Conservation (phyloP, 2,888 invertebrate species). For the Drymonia ruficornis region DNA sequence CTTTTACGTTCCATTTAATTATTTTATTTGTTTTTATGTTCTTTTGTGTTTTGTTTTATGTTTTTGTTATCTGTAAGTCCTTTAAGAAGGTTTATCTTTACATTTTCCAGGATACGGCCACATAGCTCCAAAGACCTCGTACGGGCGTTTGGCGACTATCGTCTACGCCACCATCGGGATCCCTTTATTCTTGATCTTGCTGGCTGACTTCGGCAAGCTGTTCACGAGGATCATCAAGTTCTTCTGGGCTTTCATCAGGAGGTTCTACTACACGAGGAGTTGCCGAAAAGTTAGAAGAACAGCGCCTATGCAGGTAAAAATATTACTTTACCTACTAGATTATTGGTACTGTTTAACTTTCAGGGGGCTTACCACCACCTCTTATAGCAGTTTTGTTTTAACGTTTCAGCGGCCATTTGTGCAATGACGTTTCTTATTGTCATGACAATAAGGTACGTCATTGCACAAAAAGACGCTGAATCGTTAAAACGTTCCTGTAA, state of each 20-base stretch:
- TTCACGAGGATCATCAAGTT: slow-evolving; percentile 96
- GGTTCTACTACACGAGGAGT: slow-evolving; percentile 94
- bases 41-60: too few species aligned
- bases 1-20: too few species aligned
- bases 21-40: too few species aligned
- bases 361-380: too few species aligned
- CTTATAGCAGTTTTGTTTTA: too few species aligned
- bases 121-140: slow-evolving; percentile 94
- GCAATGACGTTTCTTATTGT: too few species aligned
- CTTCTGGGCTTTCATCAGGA: slow-evolving; percentile 93
- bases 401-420: too few species aligned
- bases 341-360: too few species aligned
- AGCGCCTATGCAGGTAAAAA: slow-evolving; percentile 88
- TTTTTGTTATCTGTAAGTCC: too few species aligned
- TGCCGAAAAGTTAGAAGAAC: slow-evolving; percentile 91
- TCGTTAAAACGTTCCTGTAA: too few species aligned
- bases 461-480: too few species aligned
- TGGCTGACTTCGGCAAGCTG: slow-evolving; percentile 97
- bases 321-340: not conserved
- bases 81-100: not conserved
- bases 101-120: slow-evolving; percentile 95
- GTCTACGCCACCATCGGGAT: slow-evolving; percentile 98
- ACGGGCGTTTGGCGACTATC: slow-evolving; percentile 95
- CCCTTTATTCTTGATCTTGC: slow-evolving; percentile 96
- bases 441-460: too few species aligned